These are phyloP conservation scores for Echinarachnius parma DNA, from an alignment of 53 echinoderm and acorn worm genomes.

Conservation along the genomic window DNA sequence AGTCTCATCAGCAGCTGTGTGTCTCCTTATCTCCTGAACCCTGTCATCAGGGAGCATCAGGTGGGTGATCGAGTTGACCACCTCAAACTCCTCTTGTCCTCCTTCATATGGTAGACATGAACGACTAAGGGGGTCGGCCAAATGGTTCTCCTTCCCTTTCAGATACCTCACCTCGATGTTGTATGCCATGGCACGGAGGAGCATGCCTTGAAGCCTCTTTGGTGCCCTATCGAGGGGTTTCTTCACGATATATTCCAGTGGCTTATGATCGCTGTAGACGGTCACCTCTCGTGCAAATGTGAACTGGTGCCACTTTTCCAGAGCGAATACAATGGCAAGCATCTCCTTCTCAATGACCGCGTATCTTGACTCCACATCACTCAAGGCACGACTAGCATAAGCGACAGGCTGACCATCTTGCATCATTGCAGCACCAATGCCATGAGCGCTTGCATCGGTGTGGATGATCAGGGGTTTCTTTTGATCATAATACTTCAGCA, in stretches of 20 bases:
- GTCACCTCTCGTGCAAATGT: slow-evolving; percentile 57
- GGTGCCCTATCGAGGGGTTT: slow-evolving; percentile 45
- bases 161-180: too few species aligned
- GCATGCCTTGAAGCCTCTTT: slow-evolving; percentile 44
- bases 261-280: slow-evolving; percentile 54
- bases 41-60: slow-evolving; percentile 5
- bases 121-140: slow-evolving; percentile 39
- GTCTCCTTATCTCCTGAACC: slow-evolving; percentile 18
- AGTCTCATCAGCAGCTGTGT: slow-evolving; percentile 20
- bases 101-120: slow-evolving; percentile 33
- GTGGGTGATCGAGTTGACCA: slow-evolving; percentile 24
- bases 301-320: slow-evolving; percentile 68
- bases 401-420: slow-evolving; percentile 62
- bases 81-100: too few species aligned
- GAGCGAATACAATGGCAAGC: slow-evolving; percentile 57
- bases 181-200: slow-evolving; percentile 42
- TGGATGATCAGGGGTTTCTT: slow-evolving; percentile 21
- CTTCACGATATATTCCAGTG: slow-evolving; percentile 29
- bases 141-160: slow-evolving; percentile 30
- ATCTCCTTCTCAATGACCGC: slow-evolving; percentile 62
- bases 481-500: slow-evolving; percentile 50
- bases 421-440: slow-evolving; percentile 43
- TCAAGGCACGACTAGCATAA: slow-evolving; percentile 55
- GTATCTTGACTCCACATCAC: slow-evolving; percentile 51
- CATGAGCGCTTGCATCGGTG: slow-evolving; percentile 47